Conservation (phyloP, 2,888 invertebrate genomes). For the Salpingus planirostris region DNA sequence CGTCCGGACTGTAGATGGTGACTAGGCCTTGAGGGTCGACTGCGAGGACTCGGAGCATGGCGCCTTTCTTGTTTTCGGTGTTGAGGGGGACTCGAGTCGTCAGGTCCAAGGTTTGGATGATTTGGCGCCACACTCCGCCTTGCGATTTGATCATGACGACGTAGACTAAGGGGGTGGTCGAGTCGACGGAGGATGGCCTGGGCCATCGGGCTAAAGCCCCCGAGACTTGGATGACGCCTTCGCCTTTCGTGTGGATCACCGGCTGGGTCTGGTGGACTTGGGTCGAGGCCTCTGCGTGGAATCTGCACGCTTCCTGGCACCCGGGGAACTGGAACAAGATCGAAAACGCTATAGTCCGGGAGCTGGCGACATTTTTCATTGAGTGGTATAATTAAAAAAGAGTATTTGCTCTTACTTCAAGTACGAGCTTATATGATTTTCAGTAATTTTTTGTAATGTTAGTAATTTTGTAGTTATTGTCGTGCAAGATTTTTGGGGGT, state of each 20-base stretch:
- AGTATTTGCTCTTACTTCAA: no score
- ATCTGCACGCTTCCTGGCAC: constrained; percentile 62
- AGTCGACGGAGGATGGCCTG: constrained; percentile 48
- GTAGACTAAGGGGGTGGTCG: constrained; percentile 55
- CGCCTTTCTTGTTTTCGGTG: constrained; percentile 49
- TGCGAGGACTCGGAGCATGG: constrained; percentile 57
- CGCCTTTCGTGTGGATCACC: constrained; percentile 61
- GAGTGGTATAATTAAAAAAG: no score
- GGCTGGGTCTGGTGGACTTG: constrained; percentile 57
- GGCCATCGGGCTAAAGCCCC: constrained; percentile 59
- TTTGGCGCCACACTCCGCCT: constrained; percentile 56
- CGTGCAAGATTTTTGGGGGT: no score
- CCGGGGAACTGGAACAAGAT: constrained; percentile 55
- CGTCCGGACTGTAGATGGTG: constrained; percentile 61
- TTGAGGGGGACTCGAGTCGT: constrained; percentile 57
- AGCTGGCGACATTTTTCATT: no score
- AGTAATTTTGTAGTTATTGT: no score
- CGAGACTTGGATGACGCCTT: constrained; percentile 55
- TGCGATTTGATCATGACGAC: constrained; percentile 60
- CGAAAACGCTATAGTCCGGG: no score
- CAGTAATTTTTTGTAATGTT: no score
- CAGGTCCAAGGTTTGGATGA: constrained; percentile 56
- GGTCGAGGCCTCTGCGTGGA: constrained; percentile 54
- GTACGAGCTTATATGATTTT: no score
- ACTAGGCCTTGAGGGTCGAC: constrained; percentile 62